Percentiles rank a stretch among this genome's conserved stretches.
Evolutionary conservation across 1,140 invertebrate genomes (phyloP).

Genomic region (Marisa cornuarietis): DNA sequence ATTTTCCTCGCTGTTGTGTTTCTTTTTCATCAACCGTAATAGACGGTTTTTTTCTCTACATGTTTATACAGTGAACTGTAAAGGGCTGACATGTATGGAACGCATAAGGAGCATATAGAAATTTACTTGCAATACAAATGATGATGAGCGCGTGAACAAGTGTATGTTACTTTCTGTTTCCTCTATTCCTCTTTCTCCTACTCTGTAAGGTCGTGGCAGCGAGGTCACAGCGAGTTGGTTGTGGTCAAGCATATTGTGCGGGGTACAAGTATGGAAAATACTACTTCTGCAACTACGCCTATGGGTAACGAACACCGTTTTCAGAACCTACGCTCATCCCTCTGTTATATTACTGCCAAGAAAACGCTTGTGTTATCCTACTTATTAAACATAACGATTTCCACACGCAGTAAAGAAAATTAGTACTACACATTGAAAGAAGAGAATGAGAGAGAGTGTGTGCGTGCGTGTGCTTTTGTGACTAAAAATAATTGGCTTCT

Average conservation of each 20-base stretch:
- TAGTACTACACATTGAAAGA: too few species aligned
- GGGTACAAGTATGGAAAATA: not conserved
- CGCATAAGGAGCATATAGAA: not conserved
- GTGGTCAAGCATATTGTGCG: not conserved
- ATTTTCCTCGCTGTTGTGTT: not conserved
- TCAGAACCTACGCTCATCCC: too few species aligned
- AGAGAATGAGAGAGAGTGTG: too few species aligned
- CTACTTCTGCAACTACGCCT: slow-evolving; percentile 2
- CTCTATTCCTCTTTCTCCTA: not conserved
- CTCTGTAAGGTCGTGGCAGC: not conserved
- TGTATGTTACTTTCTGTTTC: not conserved
- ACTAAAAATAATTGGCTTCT: too few species aligned
- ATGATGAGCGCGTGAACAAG: not conserved
- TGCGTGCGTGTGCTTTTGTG: too few species aligned
- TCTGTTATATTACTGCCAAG: too few species aligned
- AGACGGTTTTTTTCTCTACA: not conserved
- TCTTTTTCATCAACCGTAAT: not conserved
- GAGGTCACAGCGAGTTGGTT: not conserved
- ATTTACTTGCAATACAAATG: not conserved
- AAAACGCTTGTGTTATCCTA: too few species aligned
- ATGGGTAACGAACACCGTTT: not conserved
- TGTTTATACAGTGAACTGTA: not conserved
- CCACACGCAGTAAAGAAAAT: too few species aligned
- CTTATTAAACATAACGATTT: too few species aligned
- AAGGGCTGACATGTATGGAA: too few species aligned